phyloP scores from a whole-genome alignment of 2,888 invertebrate species.

The Drosophila anomelani region DNA sequence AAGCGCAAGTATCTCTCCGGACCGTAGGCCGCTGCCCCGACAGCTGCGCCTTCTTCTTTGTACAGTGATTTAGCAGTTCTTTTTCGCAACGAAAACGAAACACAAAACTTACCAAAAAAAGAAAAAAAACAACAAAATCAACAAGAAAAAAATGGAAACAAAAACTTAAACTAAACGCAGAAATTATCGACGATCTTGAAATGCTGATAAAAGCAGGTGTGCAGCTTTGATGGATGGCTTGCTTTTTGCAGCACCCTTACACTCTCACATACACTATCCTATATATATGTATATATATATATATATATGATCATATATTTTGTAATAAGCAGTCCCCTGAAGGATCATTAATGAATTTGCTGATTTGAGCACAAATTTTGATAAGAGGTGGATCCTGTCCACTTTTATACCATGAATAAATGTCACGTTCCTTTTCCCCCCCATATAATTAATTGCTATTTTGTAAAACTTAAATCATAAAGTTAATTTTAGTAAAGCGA shows the following conservation, averaged over 20 bases:
- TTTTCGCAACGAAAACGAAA: constrained; percentile 67
- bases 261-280: constrained; percentile 33
- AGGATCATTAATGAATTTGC: constrained; percentile 19
- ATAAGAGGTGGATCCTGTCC: constrained; percentile 23
- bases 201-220: constrained; percentile 6
- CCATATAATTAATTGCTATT: constrained; percentile 26
- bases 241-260: constrained; percentile 15
- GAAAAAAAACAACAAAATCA: constrained; percentile 1
- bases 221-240: background rate
- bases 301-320: constrained; percentile 33
- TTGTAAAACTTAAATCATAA: constrained; percentile 24
- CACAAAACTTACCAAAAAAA: constrained; percentile 48
- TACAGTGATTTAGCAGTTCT: constrained; percentile 69
- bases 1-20: constrained; percentile 82
- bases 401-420: constrained; percentile 26
- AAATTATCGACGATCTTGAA: constrained; percentile 36
- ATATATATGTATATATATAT: constrained; percentile 31
- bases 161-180: constrained; percentile 22
- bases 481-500: constrained; percentile 29
- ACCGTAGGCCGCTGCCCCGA: constrained; percentile 60
- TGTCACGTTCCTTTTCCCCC: constrained; percentile 28
- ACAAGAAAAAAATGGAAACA: background rate
- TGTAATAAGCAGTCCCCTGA: constrained; percentile 14
- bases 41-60: constrained; percentile 40
- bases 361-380: constrained; percentile 41